Evolutionary conservation across 2,888 invertebrate species (phyloP).

Genomic region (Plebejus anna): DNA sequence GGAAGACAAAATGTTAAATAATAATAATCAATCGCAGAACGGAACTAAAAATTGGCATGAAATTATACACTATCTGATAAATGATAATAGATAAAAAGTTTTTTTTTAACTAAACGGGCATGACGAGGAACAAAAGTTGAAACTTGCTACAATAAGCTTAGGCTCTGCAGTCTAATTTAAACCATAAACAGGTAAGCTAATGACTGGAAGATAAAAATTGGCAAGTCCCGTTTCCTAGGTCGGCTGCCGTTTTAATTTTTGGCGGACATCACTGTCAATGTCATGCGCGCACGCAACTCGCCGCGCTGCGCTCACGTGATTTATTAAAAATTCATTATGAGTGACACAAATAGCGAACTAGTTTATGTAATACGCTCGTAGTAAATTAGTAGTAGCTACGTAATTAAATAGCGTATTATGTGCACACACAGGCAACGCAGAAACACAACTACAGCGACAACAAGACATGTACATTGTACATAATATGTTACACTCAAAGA

Average conservation of each 20-base stretch:
- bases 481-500: no score
- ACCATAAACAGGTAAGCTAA: neutral
- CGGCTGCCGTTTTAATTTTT: neutral
- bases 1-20: no score
- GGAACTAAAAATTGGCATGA: no score
- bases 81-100: no score
- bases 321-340: neutral
- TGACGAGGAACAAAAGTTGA: no score
- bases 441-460: neutral
- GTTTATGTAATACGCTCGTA: slow-evolving; percentile 11
- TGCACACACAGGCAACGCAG: neutral
- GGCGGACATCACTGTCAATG: neutral
- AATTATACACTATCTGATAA: no score
- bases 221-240: neutral
- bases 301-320: neutral
- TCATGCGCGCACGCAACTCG: neutral
- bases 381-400: slow-evolving; percentile 14
- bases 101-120: no score
- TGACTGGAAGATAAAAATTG: neutral
- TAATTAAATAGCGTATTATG: neutral
- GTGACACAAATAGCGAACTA: neutral
- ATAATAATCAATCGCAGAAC: no score
- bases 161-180: neutral
- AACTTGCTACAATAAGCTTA: no score
- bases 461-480: neutral